Conservation (phyloP, 2,113 vertebrate genomes). For the Elaphurus davidianus region DNA sequence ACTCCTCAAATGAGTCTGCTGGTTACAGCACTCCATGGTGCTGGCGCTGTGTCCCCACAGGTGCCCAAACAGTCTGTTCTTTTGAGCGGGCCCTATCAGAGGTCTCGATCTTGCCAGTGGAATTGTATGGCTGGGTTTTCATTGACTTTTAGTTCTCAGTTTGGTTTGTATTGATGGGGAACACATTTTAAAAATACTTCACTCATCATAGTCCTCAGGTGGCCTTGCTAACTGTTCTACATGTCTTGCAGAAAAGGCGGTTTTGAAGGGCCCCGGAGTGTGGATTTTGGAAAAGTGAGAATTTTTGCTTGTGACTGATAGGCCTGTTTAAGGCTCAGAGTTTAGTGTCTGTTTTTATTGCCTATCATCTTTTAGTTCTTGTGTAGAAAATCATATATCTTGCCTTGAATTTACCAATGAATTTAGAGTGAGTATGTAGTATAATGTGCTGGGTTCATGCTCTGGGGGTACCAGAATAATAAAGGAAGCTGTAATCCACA, state of each 20-base stretch:
- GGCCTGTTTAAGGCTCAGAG: neutral
- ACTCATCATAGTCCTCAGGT: neutral
- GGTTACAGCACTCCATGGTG: slow-evolving; percentile 49
- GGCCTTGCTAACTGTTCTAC: neutral
- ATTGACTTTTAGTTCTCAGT: slow-evolving; percentile 36
- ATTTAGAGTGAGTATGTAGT: neutral
- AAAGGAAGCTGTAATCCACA: neutral
- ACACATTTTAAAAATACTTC: neutral
- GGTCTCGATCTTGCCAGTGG: slow-evolving; percentile 33
- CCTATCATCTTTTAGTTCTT: neutral
- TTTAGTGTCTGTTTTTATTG: neutral
- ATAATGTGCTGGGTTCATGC: neutral
- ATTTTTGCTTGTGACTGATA: neutral
- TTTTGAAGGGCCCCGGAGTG: neutral
- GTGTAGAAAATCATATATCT: neutral
- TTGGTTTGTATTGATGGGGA: slow-evolving; percentile 3
- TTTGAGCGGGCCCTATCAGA: slow-evolving; percentile 2
- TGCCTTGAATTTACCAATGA: neutral
- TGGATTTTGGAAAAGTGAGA: neutral
- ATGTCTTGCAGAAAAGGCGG: neutral
- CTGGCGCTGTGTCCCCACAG: slow-evolving; percentile 1
- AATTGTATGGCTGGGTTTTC: neutral
- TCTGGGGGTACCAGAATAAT: neutral
- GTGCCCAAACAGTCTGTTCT: slow-evolving; percentile 71
- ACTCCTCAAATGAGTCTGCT: slow-evolving; percentile 46